Evolutionary conservation across 2,797 vertebrate species (phyloP).

Genomic region (Labeo calbasu): DNA sequence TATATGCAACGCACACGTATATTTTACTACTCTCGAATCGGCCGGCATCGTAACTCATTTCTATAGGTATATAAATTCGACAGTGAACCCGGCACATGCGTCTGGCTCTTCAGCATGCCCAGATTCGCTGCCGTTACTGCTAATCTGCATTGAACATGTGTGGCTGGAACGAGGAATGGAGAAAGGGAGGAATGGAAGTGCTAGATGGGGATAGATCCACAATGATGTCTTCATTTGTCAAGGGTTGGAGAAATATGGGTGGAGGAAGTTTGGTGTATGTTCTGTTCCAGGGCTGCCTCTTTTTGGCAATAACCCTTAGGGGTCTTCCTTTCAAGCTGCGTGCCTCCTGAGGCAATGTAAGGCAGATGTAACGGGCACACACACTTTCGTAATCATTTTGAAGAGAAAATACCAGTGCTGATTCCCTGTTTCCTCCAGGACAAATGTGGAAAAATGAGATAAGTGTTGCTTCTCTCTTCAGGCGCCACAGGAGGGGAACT

Average conservation of each 20-base stretch:
- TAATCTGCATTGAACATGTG: constrained; percentile 64
- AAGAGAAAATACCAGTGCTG: constrained; percentile 40
- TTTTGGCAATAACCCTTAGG: constrained; percentile 51
- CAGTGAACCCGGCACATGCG: constrained; percentile 62
- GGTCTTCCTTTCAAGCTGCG: constrained; percentile 51
- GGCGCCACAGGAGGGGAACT: constrained; percentile 54
- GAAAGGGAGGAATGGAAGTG: constrained; percentile 11
- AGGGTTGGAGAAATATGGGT: constrained; percentile 27
- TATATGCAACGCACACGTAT: constrained; percentile 58
- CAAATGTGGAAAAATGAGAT: constrained; percentile 61
- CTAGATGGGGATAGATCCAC: constrained; percentile 34
- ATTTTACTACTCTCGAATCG: constrained; percentile 66
- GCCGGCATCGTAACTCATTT: constrained; percentile 69
- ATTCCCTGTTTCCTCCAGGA: constrained; percentile 55
- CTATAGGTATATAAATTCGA: constrained; percentile 69
- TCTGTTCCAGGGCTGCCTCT: constrained; percentile 34
- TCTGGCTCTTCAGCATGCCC: constrained; percentile 59
- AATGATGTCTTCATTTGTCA: constrained; percentile 55
- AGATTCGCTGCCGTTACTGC: constrained; percentile 63
- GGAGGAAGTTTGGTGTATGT: constrained; percentile 45
- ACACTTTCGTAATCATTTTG: constrained; percentile 48
- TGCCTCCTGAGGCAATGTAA: constrained; percentile 46
- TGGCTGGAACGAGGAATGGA: constrained; percentile 44
- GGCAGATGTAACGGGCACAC: constrained; percentile 45
- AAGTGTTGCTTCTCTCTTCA: constrained; percentile 52